phyloP scores from a whole-genome alignment of 2,888 invertebrate genomes.

The Archaeoteleia sp. region DNA sequence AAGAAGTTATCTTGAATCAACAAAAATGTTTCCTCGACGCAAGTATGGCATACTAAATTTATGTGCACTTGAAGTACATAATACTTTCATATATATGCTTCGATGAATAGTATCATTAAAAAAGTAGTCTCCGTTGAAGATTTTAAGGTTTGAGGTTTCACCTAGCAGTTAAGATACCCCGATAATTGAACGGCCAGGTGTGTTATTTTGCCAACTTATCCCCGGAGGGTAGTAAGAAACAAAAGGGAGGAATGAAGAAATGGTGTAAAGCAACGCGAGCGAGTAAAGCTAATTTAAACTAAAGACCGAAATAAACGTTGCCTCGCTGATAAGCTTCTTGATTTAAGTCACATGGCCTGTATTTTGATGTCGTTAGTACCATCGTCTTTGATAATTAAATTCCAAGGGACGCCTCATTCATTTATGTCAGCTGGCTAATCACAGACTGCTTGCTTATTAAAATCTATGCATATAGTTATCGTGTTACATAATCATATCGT shows the following conservation, averaged over 20 bases:
- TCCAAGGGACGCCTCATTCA: slow-evolving; percentile 21
- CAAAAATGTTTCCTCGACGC: too few relatives aligned
- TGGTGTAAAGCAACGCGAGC: slow-evolving; percentile 5
- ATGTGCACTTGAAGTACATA: too few relatives aligned
- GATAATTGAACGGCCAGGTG: slow-evolving; percentile 52
- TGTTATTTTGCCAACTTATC: slow-evolving; percentile 46
- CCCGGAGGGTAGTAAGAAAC: slow-evolving; percentile 30
- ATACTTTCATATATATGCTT: too few relatives aligned
- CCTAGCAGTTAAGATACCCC: slow-evolving; percentile 39
- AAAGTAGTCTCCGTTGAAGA: slow-evolving; percentile 24
- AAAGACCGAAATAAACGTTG: slow-evolving; percentile 33
- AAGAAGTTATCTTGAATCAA: too few relatives aligned
- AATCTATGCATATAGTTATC: neutral
- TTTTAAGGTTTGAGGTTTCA: slow-evolving; percentile 25
- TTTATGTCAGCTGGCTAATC: slow-evolving; percentile 47
- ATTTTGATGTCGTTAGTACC: slow-evolving; percentile 31
- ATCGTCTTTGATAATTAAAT: slow-evolving; percentile 37
- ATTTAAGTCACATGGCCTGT: slow-evolving; percentile 29
- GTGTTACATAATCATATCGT: too few relatives aligned
- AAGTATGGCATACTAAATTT: too few relatives aligned
- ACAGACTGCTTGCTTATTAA: slow-evolving; percentile 3
- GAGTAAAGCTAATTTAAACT: slow-evolving; percentile 35
- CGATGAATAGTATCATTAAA: too few relatives aligned
- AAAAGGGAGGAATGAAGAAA: slow-evolving; percentile 16
- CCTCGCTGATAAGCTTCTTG: slow-evolving; percentile 37